These are phyloP conservation scores for Neopipo cinnamomea DNA, from an alignment of 2,113 vertebrate species.

Conservation along the genomic window DNA sequence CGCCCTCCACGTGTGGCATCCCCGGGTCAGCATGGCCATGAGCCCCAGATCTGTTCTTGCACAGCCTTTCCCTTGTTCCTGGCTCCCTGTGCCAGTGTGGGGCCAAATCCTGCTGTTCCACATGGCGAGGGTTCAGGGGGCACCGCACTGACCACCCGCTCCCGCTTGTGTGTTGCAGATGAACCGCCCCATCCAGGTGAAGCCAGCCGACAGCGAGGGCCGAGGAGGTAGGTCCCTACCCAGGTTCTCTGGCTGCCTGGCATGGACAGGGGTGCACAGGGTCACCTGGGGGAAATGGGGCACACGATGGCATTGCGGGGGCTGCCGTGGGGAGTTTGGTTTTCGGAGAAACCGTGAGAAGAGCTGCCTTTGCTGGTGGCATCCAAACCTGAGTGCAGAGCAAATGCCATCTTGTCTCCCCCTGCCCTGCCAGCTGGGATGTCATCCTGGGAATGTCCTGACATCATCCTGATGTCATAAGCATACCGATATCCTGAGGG, in stretches of 20 bases:
- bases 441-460: neutral
- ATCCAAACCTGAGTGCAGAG: neutral
- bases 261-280: rapidly evolving
- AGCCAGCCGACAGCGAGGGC: conserved; percentile 98
- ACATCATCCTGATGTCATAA: neutral
- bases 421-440: neutral
- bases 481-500: neutral
- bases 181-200: conserved; percentile 99
- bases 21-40: rapidly evolving
- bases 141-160: neutral
- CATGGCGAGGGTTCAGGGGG: rapidly evolving
- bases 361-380: neutral
- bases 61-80: neutral
- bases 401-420: neutral
- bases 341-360: neutral
- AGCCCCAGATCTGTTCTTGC: neutral
- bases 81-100: neutral
- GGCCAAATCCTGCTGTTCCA: neutral
- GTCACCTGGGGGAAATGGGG: rapidly evolving
- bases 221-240: conserved; percentile 89
- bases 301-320: rapidly evolving
- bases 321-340: neutral
- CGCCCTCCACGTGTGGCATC: rapidly evolving
- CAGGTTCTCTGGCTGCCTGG: rapidly evolving
- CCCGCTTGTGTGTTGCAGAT: conserved; percentile 81